Base-by-base conservation (phyloP, 2,888 invertebrate species). In the Lasioglossum marginatum region DNA sequence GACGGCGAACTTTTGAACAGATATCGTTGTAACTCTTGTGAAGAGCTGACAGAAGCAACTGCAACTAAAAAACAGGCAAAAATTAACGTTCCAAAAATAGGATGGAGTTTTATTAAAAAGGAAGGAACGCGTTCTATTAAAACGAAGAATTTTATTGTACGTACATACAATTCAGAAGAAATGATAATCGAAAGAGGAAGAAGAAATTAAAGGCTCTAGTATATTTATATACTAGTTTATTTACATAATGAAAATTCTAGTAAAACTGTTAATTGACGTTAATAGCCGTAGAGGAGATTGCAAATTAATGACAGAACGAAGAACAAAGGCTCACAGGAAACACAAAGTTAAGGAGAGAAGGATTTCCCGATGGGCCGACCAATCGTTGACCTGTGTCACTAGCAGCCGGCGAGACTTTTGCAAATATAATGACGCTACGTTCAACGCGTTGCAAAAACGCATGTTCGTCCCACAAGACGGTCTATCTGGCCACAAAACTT, bases 331-430 rank as follows among this genome's bases (percentile, higher is more conserved):
- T 63, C 77, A 2, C 4, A 52, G 40, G 70, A 45, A 6, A 40
- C 4, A 14, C 10, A 0, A 43, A 52, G 60, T 83, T 84, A 23
- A 52, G 43, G 45, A 19, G 63, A 52, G 34, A 57, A 57, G 52
- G 27, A 85, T 85, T 85, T 85, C 78, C 85, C 78, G 71, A 45
- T n/a, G 84, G 85, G 37, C 66, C 75, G 84, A 84, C 45, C 31
- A 57, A 85, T 57, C 27, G 60, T 60, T 37, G 27, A 37, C 85
- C 70, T 16, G 40, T 72, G 34, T 75, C 45, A 60, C 78, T 66
- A 70, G 6, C 71, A 8, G 16, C 34, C 19, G 8, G 3, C 40
- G 19, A 48, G 84, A 85, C 84, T 85, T 84, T n/a, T 75, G 63
- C 60, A 71, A 85, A 77, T 70, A 74, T 83, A 66, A 83, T 74